Evolutionary conservation across 2,113 vertebrate genomes (phyloP).

Genomic region (Anas platyrhynchos): DNA sequence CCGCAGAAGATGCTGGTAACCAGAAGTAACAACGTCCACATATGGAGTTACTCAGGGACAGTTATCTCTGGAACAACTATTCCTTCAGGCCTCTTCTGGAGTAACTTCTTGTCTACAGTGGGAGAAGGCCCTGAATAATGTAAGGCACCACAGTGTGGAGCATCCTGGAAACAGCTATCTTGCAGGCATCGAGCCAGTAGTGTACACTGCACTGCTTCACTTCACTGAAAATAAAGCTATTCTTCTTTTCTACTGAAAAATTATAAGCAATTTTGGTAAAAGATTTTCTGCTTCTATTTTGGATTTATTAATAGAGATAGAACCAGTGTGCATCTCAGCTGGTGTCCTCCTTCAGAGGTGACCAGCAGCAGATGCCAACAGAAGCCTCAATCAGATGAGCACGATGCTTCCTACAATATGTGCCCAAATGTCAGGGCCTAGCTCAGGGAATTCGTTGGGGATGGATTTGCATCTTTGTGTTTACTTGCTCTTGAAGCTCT

Average conservation of each 20-base stretch:
- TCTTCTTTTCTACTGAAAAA: neutral
- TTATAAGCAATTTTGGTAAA: neutral
- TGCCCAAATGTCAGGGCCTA: neutral
- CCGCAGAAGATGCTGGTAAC: neutral
- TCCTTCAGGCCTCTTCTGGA: constrained; percentile 5
- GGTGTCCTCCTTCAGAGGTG: neutral
- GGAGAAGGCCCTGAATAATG: neutral
- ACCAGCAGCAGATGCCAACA: fast-evolving
- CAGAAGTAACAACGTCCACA: neutral
- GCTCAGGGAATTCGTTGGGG: neutral
- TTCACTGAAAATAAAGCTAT: neutral
- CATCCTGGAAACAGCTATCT: neutral
- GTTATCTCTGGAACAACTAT: neutral
- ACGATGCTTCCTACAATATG: neutral
- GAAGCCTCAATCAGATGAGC: neutral
- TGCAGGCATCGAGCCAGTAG: neutral
- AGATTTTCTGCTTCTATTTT: neutral
- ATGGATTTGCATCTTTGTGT: neutral
- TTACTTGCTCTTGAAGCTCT: neutral
- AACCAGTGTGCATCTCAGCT: neutral
- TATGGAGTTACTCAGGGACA: neutral
- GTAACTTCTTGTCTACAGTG: neutral
- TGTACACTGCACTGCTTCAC: neutral
- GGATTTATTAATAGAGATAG: neutral
- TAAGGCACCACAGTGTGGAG: neutral